A percentile compares a stretch with the other conserved stretches of the same genome.
These are phyloP conservation scores for Solea solea DNA, from an alignment of 2,113 vertebrate species.

Conservation along the genomic window DNA sequence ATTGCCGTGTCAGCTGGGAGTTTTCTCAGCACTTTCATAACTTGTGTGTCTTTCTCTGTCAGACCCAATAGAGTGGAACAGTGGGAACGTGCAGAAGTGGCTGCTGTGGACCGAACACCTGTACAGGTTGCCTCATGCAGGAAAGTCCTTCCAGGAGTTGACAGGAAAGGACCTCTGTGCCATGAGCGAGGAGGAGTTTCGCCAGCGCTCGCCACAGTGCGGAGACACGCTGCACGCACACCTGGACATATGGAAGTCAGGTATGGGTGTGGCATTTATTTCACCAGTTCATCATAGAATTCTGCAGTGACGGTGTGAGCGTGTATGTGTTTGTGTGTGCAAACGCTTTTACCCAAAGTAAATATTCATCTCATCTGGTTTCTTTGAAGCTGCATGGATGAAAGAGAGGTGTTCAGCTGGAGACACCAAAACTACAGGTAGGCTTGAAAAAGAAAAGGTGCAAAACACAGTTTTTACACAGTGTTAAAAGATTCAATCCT, in stretches of 20 bases:
- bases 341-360: not conserved
- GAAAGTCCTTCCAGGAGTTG: conserved; percentile 93
- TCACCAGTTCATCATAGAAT: not conserved
- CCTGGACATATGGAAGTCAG: conserved; percentile 98
- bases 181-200: conserved; percentile 95
- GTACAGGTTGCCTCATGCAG: conserved; percentile 91
- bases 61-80: conserved; percentile 94
- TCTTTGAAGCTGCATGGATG: conserved; percentile 92
- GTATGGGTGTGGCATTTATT: conserved; percentile 67
- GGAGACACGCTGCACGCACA: conserved; percentile 95
- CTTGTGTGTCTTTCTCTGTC: not conserved
- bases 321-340: not conserved
- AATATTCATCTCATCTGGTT: conserved; percentile 11
- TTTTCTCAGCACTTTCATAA: conserved; percentile 21
- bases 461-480: not conserved
- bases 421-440: conserved; percentile 73
- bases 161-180: conserved; percentile 91
- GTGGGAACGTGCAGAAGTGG: conserved; percentile 95
- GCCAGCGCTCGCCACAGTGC: conserved; percentile 87
- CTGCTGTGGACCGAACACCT: conserved; percentile 97
- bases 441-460: not conserved
- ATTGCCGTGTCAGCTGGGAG: conserved; percentile 10
- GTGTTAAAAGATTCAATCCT: too few relatives aligned
- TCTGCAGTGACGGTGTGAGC: too few relatives aligned
- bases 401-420: conserved; percentile 87